Conservation (phyloP, 2,113 vertebrate genomes). For the Apteryx mantelli region DNA sequence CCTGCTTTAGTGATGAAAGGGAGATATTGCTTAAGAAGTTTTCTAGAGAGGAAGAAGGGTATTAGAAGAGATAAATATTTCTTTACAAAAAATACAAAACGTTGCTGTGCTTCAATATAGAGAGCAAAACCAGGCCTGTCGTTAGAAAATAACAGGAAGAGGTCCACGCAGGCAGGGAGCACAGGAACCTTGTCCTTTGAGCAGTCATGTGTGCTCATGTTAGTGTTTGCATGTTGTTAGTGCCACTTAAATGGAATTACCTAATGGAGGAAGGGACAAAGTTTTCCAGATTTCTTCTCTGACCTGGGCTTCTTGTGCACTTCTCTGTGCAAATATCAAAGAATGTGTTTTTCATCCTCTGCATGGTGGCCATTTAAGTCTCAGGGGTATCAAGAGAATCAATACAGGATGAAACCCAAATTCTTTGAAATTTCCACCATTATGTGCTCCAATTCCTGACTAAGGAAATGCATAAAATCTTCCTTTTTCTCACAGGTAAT, state of each 20-base stretch:
- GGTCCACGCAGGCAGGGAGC: not conserved
- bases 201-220: not conserved
- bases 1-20: constrained; percentile 25
- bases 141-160: not conserved
- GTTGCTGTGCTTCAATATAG: not conserved
- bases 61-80: constrained; percentile 15
- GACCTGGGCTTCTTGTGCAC: not conserved
- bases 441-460: not conserved
- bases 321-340: not conserved
- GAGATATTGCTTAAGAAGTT: constrained; percentile 2
- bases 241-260: not conserved
- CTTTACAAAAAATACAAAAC: not conserved
- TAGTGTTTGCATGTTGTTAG: not conserved
- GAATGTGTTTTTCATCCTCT: not conserved
- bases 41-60: not conserved
- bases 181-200: not conserved
- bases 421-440: not conserved
- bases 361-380: not conserved
- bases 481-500: not conserved
- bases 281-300: not conserved
- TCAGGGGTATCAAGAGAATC: not conserved
- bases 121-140: not conserved
- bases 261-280: not conserved
- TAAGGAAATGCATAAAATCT: not conserved
- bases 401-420: not conserved